These are phyloP conservation scores for Agapornis roseicollis DNA, from an alignment of 2,113 vertebrate genomes.

Conservation along the genomic window DNA sequence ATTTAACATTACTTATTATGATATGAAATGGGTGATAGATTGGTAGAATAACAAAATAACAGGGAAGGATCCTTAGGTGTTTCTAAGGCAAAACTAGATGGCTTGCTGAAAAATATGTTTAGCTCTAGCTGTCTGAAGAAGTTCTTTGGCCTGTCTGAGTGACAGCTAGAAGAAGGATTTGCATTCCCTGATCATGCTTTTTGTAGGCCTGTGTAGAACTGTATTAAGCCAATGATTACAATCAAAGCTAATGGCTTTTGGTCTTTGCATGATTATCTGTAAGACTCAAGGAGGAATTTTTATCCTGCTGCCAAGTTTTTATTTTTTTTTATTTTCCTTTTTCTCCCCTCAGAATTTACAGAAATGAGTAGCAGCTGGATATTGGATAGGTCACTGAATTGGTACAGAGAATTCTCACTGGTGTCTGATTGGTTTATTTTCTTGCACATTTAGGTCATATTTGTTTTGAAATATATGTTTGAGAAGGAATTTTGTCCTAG, in stretches of 20 bases:
- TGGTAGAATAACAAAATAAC: not conserved
- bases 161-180: conserved; percentile 6
- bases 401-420: conserved; percentile 17
- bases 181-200: not conserved
- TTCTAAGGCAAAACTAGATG: not conserved
- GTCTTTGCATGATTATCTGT: not conserved
- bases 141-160: not conserved
- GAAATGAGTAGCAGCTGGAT: conserved; percentile 29
- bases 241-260: conserved; percentile 48
- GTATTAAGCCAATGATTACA: conserved; percentile 33
- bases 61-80: not conserved
- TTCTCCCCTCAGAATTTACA: not conserved
- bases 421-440: conserved; percentile 25
- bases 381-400: not conserved
- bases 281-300: not conserved
- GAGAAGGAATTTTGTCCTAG: not conserved
- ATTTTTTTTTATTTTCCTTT: not conserved
- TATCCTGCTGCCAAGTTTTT: not conserved
- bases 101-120: not conserved
- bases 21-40: not conserved
- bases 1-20: not conserved
- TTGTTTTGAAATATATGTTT: not conserved
- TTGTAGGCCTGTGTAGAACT: not conserved
- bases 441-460: not conserved
- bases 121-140: not conserved